Conservation (phyloP, 2,113 vertebrate species). For the Rallus limicola region DNA sequence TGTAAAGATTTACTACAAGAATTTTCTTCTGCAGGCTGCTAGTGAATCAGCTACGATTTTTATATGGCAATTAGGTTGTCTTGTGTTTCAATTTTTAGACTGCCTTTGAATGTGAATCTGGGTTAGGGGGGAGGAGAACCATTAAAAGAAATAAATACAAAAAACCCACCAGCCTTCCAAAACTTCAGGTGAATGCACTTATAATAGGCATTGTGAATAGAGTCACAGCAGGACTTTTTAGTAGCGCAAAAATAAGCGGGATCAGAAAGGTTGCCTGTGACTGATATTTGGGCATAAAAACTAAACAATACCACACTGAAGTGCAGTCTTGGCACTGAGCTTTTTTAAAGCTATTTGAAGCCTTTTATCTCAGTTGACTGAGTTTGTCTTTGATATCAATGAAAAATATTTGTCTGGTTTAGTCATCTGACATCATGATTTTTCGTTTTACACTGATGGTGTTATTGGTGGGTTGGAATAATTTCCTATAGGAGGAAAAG, state of each 20-base stretch:
- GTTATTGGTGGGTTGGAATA: not conserved
- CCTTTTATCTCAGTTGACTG: conserved; percentile 19
- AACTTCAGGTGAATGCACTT: not conserved
- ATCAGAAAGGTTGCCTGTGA: not conserved
- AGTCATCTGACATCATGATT: conserved; percentile 36
- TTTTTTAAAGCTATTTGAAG: not conserved
- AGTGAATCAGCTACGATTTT: not conserved
- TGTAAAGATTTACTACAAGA: not conserved
- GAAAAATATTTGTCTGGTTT: conserved; percentile 43
- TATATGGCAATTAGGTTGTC: not conserved
- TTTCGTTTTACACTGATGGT: not conserved
- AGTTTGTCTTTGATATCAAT: conserved; percentile 20
- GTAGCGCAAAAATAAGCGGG: not conserved
- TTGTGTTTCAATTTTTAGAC: not conserved
- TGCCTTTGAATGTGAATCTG: not conserved
- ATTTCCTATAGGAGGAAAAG: not conserved
- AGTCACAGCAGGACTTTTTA: not conserved
- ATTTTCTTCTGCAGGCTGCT: not conserved
- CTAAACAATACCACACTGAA: not conserved
- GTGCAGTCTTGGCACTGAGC: not conserved
- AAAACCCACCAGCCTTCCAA: not conserved
- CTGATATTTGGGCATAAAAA: not conserved
- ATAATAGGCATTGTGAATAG: not conserved
- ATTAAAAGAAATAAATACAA: not conserved
- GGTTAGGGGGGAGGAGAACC: not conserved